Evolutionary conservation across 1,140 invertebrate species (phyloP).

Genomic region (Frieseomelitta varia): DNA sequence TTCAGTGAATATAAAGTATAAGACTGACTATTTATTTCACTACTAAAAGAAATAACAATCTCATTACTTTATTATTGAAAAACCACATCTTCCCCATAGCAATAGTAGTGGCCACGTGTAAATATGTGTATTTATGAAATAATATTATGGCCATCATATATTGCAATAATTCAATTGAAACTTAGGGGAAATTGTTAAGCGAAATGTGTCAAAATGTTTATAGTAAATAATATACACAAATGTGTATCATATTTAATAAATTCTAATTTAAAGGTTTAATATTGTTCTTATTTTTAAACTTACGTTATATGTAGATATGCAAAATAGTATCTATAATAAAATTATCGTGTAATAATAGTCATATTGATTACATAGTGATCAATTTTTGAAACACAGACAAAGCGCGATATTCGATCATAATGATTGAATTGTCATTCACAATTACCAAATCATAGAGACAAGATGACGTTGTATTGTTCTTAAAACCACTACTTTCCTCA

Average conservation of each 20-base stretch:
- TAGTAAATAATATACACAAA: slow-evolving; percentile 53
- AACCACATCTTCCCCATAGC: slow-evolving; percentile 13
- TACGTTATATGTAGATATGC: background rate
- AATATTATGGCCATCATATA: slow-evolving; percentile 42
- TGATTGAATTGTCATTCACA: background rate
- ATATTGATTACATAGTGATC: background rate
- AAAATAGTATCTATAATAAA: background rate
- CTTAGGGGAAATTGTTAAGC: slow-evolving; percentile 23
- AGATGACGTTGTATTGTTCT: background rate
- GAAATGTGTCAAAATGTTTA: slow-evolving; percentile 59
- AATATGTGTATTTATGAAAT: slow-evolving; percentile 64
- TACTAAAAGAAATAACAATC: background rate
- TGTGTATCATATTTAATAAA: slow-evolving; percentile 54
- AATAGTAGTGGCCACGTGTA: slow-evolving; percentile 49
- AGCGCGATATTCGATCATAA: background rate
- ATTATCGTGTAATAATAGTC: background rate
- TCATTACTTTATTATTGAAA: slow-evolving; percentile 18
- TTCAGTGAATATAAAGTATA: slow-evolving; percentile 22
- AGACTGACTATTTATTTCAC: slow-evolving; percentile 13
- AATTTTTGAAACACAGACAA: background rate
- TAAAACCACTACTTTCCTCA: too few relatives aligned
- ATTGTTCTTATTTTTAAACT: slow-evolving; percentile 3
- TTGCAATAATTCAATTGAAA: slow-evolving; percentile 33
- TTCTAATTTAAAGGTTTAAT: slow-evolving; percentile 27
- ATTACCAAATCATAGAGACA: background rate